Conservation (phyloP, 2,797 vertebrate genomes). For the Heterohyrax brucei region DNA sequence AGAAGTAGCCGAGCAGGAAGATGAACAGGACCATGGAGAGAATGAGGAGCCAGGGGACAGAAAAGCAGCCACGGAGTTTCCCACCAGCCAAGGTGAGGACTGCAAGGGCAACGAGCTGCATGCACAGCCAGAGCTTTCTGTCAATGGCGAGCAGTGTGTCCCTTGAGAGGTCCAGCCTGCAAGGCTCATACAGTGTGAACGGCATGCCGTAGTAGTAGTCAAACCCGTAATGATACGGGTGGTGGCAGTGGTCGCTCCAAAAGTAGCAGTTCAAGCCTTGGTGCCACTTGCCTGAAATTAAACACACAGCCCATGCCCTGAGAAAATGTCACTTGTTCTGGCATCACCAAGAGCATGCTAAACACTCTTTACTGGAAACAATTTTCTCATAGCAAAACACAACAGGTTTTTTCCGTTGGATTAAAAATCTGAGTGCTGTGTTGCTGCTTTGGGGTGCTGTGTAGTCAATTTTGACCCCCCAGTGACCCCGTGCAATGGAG, state of each 20-base stretch:
- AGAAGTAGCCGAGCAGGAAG: conserved; percentile 88
- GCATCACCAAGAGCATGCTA: too few species aligned
- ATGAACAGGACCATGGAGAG: conserved; percentile 80
- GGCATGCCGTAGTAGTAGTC: conserved; percentile 94
- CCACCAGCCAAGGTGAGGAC: conserved; percentile 89
- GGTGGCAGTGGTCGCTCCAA: conserved; percentile 93
- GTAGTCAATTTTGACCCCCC: too few species aligned
- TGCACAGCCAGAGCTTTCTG: conserved; percentile 84
- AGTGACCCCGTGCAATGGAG: too few species aligned
- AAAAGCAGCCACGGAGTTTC: conserved; percentile 87
- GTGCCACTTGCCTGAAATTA: conserved; percentile 93
- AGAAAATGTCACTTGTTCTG: too few species aligned
- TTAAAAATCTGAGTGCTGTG: background rate
- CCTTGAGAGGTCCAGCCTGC: conserved; percentile 88
- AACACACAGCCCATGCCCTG: conserved; percentile 54
- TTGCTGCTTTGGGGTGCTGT: too few species aligned
- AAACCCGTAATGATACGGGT: conserved; percentile 94
- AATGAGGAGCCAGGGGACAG: conserved; percentile 84
- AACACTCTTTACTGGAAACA: background rate
- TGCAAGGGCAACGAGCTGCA: conserved; percentile 88
- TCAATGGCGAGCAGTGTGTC: conserved; percentile 88
- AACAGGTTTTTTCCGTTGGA: background rate
- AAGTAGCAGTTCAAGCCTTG: conserved; percentile 93
- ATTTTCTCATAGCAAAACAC: background rate
- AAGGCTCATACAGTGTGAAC: conserved; percentile 90